phyloP scores from a whole-genome alignment of 2,113 vertebrate genomes.

The Campylomormyrus numenius region DNA sequence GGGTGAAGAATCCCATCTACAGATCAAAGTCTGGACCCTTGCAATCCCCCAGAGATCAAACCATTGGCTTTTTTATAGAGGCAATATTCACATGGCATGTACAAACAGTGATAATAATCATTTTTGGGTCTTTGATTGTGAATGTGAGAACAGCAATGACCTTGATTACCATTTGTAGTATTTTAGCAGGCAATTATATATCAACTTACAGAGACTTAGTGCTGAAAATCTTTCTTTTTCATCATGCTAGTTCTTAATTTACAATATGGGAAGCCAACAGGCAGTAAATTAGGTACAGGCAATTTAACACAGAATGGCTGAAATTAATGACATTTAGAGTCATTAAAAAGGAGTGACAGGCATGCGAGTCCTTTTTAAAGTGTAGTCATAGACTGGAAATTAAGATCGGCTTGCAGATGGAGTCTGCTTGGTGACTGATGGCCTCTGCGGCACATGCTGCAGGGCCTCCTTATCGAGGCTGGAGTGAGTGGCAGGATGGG shows the following conservation, averaged over 20 bases:
- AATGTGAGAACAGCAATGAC: neutral
- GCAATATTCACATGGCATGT: neutral
- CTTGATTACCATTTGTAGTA: neutral
- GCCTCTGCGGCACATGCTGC: no score
- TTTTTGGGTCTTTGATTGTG: neutral
- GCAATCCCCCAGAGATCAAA: neutral
- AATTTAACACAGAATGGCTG: neutral
- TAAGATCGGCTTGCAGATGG: neutral
- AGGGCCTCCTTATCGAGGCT: neutral
- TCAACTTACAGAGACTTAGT: neutral
- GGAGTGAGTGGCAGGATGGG: neutral
- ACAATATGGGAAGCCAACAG: neutral
- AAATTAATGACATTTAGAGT: conserved; percentile 2
- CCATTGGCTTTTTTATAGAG: neutral
- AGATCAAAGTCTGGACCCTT: neutral
- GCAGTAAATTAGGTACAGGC: neutral
- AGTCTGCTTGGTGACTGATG: neutral
- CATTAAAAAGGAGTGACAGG: neutral
- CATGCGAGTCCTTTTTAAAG: neutral
- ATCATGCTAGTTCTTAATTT: neutral
- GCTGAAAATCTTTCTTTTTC: neutral
- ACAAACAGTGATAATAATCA: neutral
- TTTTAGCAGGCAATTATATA: neutral
- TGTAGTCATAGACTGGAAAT: neutral
- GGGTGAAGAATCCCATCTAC: neutral